Evolutionary conservation across 2,113 vertebrate species (phyloP).

Genomic region (Junco hyemalis): DNA sequence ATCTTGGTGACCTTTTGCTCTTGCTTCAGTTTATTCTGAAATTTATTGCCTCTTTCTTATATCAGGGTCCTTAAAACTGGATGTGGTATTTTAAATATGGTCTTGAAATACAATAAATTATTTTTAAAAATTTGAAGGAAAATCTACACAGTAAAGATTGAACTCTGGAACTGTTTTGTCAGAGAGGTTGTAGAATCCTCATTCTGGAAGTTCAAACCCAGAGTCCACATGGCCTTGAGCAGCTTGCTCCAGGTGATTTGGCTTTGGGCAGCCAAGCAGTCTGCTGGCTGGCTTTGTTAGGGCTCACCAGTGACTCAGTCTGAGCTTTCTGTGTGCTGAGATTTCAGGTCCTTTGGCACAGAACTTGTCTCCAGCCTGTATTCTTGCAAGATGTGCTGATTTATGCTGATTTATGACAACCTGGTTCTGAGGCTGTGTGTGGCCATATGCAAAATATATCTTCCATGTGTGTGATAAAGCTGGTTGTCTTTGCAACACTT

Average conservation of each 20-base stretch:
- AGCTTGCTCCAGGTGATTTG: neutral
- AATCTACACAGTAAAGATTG: neutral
- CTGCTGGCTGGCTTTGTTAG: neutral
- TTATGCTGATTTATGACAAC: neutral
- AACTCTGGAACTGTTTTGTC: neutral
- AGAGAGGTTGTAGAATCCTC: neutral
- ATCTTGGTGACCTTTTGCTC: neutral
- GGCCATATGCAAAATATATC: neutral
- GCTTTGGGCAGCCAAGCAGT: neutral
- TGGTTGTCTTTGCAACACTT: neutral
- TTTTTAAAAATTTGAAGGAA: neutral
- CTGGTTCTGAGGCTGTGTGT: neutral
- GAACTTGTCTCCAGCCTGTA: neutral
- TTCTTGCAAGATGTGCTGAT: neutral
- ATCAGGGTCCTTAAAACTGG: neutral
- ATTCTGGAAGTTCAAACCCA: neutral
- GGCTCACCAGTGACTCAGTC: neutral
- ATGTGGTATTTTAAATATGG: neutral
- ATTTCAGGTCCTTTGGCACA: neutral
- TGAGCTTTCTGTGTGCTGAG: neutral
- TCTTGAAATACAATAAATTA: neutral
- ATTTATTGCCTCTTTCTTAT: neutral
- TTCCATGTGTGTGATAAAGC: neutral
- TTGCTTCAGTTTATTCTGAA: neutral
- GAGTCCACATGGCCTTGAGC: neutral